phyloP scores from a whole-genome alignment of 1,140 invertebrate genomes.

The Orchestia grillus region DNA sequence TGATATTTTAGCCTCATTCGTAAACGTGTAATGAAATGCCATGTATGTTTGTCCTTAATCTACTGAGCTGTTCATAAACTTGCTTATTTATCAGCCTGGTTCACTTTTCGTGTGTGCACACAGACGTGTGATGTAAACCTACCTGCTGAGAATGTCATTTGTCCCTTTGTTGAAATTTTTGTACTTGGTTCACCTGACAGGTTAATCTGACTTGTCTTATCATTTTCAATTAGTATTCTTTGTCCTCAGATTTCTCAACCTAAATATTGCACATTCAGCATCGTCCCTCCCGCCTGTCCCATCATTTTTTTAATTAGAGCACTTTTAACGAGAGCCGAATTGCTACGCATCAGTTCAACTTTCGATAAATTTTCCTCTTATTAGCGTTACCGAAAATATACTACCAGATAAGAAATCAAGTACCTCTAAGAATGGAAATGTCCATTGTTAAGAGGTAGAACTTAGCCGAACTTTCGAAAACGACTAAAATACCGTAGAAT shows the following conservation, averaged over 20 bases:
- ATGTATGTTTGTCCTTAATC: too few species aligned
- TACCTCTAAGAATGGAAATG: background rate
- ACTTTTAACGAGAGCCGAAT: background rate
- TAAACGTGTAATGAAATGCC: background rate
- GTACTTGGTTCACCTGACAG: too few species aligned
- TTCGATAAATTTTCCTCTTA: background rate
- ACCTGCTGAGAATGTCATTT: background rate
- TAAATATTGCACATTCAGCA: background rate
- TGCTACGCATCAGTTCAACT: background rate
- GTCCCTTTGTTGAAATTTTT: background rate
- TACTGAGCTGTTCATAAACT: too few species aligned
- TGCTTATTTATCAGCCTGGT: too few species aligned
- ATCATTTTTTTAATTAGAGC: background rate
- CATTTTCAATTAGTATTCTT: background rate
- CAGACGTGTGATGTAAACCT: background rate
- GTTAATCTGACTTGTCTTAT: background rate
- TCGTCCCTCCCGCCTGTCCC: background rate
- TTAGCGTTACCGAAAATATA: background rate
- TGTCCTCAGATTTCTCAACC: background rate
- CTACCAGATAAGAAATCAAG: background rate
- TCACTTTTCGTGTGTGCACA: background rate
- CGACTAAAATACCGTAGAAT: background rate
- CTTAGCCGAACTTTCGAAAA: background rate
- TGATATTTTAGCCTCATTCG: background rate
- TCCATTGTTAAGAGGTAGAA: background rate